Base-by-base conservation (phyloP, 2,888 invertebrate genomes). In the Phortica okadai region DNA sequence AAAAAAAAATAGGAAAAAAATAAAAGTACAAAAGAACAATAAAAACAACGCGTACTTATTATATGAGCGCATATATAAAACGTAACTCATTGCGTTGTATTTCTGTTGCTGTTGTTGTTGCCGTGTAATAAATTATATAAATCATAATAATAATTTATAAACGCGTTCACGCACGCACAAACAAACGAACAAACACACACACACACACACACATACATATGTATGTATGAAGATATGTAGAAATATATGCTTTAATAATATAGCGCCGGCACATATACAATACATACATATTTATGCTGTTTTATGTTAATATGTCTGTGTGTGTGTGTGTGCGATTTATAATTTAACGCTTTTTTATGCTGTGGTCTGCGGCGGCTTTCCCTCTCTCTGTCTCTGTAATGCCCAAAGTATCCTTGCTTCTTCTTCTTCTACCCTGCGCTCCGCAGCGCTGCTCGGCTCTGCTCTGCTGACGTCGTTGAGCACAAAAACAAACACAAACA, bases 101-200 rank as follows among this genome's bases (percentile, higher is more conserved):
- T 76, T 62, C 44, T 74, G 45, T 72, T 75, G 67, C 78, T 83
- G 80, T 77, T 78, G 74, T 82, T 83, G 78, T 83, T 81, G 81
- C 81, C 80, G 81, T 78, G 79, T 81, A 79, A 85, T 85, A 85
- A 85, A 86, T 86, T 80, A 81, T 82, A 85, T 85, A 81, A 78
- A 78, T 79, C 81, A 83, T 85, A 70, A 81, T 83, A 82, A 83
- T 85, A 81, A 84, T 86, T 84, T 81, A 84, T 84, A 69, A 74
- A 59, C 14, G 58, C 54, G 56, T 44, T 64, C 50, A 74, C 54
- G 14, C 16, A 16, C 73, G n/a, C 50, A 62, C 62, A 62, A n/a
- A 16, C 16, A 8, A 1, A 62, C 25, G 21, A 0, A 59, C 4
- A 8, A 16, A 59, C 2, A 8, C 62, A 62, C 10, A 25, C 21